Evolutionary conservation across 2,888 invertebrate species (phyloP).

Genomic region (Drosophila birchii): DNA sequence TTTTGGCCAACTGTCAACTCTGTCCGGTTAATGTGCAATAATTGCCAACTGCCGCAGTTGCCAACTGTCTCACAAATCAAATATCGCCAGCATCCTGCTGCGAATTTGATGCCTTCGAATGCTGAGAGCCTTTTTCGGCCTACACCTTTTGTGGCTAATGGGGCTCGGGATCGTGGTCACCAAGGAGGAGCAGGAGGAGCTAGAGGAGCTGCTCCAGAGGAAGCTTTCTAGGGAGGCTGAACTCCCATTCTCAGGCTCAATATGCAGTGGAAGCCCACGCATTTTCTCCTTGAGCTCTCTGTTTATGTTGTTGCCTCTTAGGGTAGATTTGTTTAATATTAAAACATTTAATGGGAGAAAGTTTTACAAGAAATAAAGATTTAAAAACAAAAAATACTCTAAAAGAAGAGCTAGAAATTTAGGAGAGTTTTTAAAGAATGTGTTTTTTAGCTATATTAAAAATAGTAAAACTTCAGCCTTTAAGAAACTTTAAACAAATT

Average conservation of each 20-base stretch:
- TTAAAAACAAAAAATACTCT: accelerated
- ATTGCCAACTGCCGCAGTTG: slow-evolving; percentile 70
- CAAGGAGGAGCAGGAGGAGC: slow-evolving; percentile 4
- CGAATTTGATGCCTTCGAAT: slow-evolving; percentile 72
- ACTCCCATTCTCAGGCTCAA: slow-evolving; percentile 37
- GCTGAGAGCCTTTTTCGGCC: slow-evolving; percentile 57
- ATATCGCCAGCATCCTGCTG: slow-evolving; percentile 73
- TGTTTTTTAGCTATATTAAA: no score
- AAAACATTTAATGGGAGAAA: neutral
- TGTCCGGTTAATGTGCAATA: slow-evolving; percentile 73
- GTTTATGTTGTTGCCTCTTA: neutral
- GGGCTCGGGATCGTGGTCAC: slow-evolving; percentile 57
- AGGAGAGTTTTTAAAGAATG: neutral
- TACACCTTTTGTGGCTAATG: slow-evolving; percentile 78
- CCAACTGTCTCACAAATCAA: slow-evolving; percentile 76
- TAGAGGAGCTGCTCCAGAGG: neutral
- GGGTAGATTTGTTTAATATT: slow-evolving; percentile 21
- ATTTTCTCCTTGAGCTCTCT: slow-evolving; percentile 44
- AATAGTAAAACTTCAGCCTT: no score
- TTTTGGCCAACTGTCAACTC: slow-evolving; percentile 74
- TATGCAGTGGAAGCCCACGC: slow-evolving; percentile 61
- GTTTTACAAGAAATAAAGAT: neutral
- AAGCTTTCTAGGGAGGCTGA: slow-evolving; percentile 34
- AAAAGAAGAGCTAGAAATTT: neutral
- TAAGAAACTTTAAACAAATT: no score